These are phyloP conservation scores for Hemitrygon akajei DNA, from an alignment of 2,797 vertebrate genomes.

Conservation along the genomic window DNA sequence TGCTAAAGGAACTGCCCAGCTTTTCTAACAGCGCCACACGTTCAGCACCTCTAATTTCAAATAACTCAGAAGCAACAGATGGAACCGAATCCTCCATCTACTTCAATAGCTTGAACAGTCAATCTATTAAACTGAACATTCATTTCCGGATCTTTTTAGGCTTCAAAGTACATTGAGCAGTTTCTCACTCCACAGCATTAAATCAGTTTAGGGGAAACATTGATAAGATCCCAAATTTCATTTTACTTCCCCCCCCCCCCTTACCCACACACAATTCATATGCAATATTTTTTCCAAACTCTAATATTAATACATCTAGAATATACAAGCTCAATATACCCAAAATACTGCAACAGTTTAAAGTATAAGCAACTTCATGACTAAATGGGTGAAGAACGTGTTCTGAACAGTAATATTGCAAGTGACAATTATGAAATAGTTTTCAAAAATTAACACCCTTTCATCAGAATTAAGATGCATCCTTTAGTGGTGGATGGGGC, in stretches of 20 bases:
- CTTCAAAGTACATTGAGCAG: background rate
- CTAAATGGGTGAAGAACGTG: background rate
- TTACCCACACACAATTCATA: background rate
- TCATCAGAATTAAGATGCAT: background rate
- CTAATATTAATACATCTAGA: background rate
- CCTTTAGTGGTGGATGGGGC: background rate
- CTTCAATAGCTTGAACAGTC: background rate
- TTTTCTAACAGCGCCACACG: background rate
- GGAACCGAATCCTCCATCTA: background rate
- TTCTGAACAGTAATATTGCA: background rate
- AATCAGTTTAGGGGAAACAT: background rate
- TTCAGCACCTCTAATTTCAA: background rate
- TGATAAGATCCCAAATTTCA: background rate
- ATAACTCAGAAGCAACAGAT: background rate
- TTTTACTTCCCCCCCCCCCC: background rate
- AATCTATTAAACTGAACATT: background rate
- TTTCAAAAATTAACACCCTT: background rate
- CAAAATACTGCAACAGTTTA: background rate
- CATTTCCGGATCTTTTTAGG: background rate
- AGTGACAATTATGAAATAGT: background rate
- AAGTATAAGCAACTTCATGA: background rate
- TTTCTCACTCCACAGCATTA: background rate
- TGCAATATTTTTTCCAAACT: background rate
- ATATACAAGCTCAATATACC: background rate
- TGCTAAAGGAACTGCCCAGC: background rate